A percentile compares a stretch with the other conserved stretches of the same genome.
These are phyloP conservation scores for Calephelis virginiensis DNA, from an alignment of 1,140 invertebrate genomes.

Conservation along the genomic window DNA sequence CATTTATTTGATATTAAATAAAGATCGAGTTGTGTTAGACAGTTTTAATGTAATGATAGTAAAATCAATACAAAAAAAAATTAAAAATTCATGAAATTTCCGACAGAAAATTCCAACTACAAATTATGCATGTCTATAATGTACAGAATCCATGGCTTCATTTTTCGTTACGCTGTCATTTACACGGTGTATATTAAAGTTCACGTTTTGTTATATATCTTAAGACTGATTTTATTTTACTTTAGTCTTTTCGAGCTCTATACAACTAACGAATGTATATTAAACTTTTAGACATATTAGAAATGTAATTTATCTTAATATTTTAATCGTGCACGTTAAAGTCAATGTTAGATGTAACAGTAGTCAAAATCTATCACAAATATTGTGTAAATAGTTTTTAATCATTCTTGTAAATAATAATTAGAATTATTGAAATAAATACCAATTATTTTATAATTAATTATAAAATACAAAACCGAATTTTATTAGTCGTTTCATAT, in stretches of 20 bases:
- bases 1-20: too few relatives aligned
- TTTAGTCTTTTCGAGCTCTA: conserved; percentile 10
- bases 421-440: not conserved
- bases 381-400: not conserved
- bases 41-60: too few relatives aligned
- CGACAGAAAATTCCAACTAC: too few relatives aligned
- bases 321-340: conserved; percentile 1
- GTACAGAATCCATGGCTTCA: too few relatives aligned
- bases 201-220: conserved; percentile 2
- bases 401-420: not conserved
- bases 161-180: too few relatives aligned
- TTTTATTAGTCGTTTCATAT: not conserved
- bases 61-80: too few relatives aligned
- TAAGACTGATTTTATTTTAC: conserved; percentile 15
- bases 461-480: conserved; percentile 3
- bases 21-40: too few relatives aligned
- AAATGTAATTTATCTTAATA: not conserved
- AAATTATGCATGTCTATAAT: too few relatives aligned
- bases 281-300: not conserved
- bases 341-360: not conserved
- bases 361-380: not conserved
- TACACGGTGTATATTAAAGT: conserved; percentile 5
- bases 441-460: not conserved
- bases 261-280: not conserved
- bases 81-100: too few relatives aligned